Evolutionary conservation across 2,113 vertebrate genomes (phyloP).

Genomic region (Campylomormyrus tamandua): DNA sequence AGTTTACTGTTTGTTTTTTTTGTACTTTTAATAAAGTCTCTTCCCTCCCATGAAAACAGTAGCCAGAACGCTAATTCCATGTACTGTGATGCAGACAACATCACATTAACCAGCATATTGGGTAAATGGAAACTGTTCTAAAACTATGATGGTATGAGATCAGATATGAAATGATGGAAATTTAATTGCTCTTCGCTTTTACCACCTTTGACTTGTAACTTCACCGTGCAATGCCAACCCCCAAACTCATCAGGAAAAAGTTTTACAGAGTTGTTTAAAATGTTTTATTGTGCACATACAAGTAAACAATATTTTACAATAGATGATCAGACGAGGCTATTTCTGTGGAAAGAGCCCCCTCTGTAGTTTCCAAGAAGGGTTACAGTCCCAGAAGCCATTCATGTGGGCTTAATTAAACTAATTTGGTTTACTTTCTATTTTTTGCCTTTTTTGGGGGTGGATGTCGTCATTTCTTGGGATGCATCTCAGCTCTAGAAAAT

Average conservation of each 20-base stretch:
- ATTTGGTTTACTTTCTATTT: neutral
- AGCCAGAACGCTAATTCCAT: neutral
- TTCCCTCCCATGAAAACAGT: slow-evolving; percentile 41
- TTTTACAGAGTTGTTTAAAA: neutral
- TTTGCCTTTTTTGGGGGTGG: neutral
- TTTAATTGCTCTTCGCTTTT: neutral
- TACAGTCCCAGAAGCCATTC: neutral
- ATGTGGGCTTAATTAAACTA: neutral
- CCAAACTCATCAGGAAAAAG: neutral
- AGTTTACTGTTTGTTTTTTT: slow-evolving; percentile 69
- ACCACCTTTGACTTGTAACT: neutral
- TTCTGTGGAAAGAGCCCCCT: neutral
- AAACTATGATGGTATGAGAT: neutral
- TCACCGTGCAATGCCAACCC: neutral
- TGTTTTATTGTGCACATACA: neutral
- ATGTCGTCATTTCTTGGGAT: neutral
- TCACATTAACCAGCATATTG: neutral
- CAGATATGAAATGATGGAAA: neutral
- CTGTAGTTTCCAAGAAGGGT: neutral
- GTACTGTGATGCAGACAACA: neutral
- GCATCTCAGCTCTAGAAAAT: neutral
- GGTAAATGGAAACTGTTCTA: neutral
- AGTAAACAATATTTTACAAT: neutral
- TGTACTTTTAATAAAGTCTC: slow-evolving; percentile 86
- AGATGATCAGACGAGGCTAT: neutral